Evolutionary conservation across 2,797 vertebrate species (phyloP).

Genomic region (Lithobates pipiens): DNA sequence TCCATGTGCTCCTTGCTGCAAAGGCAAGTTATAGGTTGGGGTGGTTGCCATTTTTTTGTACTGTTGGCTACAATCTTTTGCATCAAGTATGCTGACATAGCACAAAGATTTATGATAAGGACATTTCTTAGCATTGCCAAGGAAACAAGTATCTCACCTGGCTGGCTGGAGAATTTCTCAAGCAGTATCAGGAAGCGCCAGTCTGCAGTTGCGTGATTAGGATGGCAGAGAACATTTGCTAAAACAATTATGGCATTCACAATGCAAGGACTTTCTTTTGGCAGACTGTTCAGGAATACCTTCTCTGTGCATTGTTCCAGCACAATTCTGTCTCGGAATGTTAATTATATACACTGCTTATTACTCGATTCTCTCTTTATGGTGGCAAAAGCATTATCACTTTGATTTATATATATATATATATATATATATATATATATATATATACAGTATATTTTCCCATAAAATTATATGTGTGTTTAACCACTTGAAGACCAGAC

Average conservation of each 20-base stretch:
- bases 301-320: slow-evolving; percentile 20
- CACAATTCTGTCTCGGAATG: slow-evolving; percentile 42
- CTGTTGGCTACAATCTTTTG: not conserved
- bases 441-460: no score
- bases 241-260: slow-evolving; percentile 37
- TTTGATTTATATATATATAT: no score
- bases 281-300: not conserved
- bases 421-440: no score
- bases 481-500: no score
- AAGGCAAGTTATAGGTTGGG: no score
- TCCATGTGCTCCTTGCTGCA: no score
- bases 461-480: no score
- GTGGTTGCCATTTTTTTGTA: no score
- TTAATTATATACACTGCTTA: slow-evolving; percentile 25
- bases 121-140: not conserved
- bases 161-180: slow-evolving; percentile 5
- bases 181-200: slow-evolving; percentile 25
- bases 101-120: not conserved
- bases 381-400: not conserved
- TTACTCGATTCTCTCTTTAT: not conserved
- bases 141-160: not conserved
- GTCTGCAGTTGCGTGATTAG: slow-evolving; percentile 28
- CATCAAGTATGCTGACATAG: not conserved
- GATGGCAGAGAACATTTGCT: slow-evolving; percentile 27
- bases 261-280: slow-evolving; percentile 23